phyloP scores from a whole-genome alignment of 1,140 invertebrate species.

The Melipona quadrifasciata region DNA sequence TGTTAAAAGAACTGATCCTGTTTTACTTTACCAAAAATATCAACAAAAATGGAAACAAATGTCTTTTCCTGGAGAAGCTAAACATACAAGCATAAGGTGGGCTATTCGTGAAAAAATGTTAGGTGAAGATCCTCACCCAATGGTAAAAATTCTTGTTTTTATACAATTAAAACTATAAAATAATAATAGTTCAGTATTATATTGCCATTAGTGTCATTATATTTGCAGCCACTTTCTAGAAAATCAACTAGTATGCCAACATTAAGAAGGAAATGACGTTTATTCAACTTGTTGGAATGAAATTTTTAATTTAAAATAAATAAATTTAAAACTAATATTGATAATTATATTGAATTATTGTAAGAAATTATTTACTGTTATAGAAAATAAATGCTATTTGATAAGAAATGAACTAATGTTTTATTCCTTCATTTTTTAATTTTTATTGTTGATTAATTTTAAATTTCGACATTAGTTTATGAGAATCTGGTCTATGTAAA shows the following conservation, averaged over 20 bases:
- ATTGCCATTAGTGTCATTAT: conserved; percentile 28
- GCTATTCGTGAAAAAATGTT: conserved; percentile 83
- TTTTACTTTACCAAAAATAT: conserved; percentile 89
- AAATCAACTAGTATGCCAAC: conserved; percentile 61
- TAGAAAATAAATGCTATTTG: conserved; percentile 12
- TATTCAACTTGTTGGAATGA: not conserved
- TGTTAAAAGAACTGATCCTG: conserved; percentile 85
- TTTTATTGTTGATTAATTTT: conserved; percentile 64
- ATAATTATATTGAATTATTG: not conserved
- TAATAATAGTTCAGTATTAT: not conserved
- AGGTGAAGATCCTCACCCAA: conserved; percentile 77
- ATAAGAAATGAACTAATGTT: conserved; percentile 3
- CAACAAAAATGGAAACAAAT: conserved; percentile 88
- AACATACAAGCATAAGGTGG: conserved; percentile 85
- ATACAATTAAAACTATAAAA: not conserved
- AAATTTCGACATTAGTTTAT: conserved; percentile 45
- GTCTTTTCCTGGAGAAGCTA: conserved; percentile 87
- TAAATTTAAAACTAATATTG: not conserved
- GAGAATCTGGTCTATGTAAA: conserved; percentile 86
- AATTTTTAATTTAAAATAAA: conserved; percentile 6
- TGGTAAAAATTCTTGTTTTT: conserved; percentile 64
- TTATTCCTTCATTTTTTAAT: conserved; percentile 15
- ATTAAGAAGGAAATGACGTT: conserved; percentile 51
- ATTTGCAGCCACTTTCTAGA: conserved; percentile 70
- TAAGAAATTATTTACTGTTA: not conserved